Evolutionary conservation across 2,113 vertebrate species (phyloP).

Genomic region (Chlorocebus sabaeus): DNA sequence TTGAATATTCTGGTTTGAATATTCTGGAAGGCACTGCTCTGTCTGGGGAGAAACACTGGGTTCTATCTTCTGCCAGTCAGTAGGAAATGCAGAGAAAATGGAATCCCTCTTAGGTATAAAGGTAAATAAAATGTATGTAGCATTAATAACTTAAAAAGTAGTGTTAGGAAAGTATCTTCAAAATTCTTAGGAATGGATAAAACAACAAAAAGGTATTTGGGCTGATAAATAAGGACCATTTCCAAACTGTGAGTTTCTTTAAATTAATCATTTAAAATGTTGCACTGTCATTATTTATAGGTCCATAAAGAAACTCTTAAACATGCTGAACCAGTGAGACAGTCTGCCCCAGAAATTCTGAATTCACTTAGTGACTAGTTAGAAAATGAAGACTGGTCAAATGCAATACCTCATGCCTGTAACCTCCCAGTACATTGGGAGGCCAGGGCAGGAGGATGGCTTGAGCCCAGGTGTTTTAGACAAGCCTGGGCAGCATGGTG

Average conservation of each 20-base stretch:
- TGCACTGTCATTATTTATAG: neutral
- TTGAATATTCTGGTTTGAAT: neutral
- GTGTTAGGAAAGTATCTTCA: neutral
- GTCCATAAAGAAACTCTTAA: neutral
- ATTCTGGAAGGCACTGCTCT: neutral
- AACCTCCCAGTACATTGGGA: no score
- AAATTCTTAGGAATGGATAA: neutral
- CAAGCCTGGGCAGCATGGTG: no score
- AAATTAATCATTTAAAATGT: neutral
- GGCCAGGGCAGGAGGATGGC: no score
- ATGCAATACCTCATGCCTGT: no score
- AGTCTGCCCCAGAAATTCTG: neutral
- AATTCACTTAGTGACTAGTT: neutral
- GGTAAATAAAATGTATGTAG: neutral
- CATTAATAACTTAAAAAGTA: neutral
- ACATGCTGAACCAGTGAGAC: neutral
- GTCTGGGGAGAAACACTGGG: neutral
- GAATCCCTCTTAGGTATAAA: neutral
- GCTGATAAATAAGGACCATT: neutral
- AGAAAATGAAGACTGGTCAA: no score
- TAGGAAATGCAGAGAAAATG: neutral
- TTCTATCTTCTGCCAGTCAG: neutral
- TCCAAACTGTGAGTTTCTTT: neutral
- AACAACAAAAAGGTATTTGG: neutral
- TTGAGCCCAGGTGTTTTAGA: no score